Base-by-base conservation (phyloP, 2,113 vertebrate genomes). In the Onychostruthus taczanowskii region DNA sequence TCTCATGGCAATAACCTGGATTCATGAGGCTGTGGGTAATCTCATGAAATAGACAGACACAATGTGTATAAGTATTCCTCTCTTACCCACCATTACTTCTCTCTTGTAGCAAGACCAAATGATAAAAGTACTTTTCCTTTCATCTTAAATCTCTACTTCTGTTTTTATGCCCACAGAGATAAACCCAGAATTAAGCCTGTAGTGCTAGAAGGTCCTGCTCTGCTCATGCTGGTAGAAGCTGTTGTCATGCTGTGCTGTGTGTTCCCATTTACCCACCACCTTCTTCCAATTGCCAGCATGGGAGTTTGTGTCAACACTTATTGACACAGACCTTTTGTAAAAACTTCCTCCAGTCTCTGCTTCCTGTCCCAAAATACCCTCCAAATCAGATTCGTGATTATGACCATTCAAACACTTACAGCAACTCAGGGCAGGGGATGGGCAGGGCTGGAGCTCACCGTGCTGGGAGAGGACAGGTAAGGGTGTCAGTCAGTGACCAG, bases 351-450 rank as follows among this genome's bases (percentile, higher is more conserved):
- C 10, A 16, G 16, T 6, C 7, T 9, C 1, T 10, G 53, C 19
- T 7, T 47, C 27, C 23, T 1, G 0, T 5, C 9, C 30, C 1
- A 0, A 61, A 55, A 55, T 41, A 0, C 5, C 4, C 8, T 68
- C 14, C 33, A 19, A 78, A 37, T 58, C 43, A 63, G 15, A 30
- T 46, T 81, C 0, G 1, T 39, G 31, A n/a, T 6, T 3, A 14
- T 23, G n/a, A 53, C 13, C 3, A 19, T 68, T 39, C 35, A 63
- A 56, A 53, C 10, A 28, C 5, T n/a, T 31, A 17, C 0, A 53
- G 7, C 33, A 59, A 3, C 47, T 63, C 13, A 50, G 20, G 11
- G 33, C 27, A 64, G 33, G 68, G 39, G 49, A 66, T 31, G 19
- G 55, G 10, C 46, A 30, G 33, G 31, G 10, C 27, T 86, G 55